Conservation (phyloP, 2,888 invertebrate genomes). For the Chymomyza procnemis region DNA sequence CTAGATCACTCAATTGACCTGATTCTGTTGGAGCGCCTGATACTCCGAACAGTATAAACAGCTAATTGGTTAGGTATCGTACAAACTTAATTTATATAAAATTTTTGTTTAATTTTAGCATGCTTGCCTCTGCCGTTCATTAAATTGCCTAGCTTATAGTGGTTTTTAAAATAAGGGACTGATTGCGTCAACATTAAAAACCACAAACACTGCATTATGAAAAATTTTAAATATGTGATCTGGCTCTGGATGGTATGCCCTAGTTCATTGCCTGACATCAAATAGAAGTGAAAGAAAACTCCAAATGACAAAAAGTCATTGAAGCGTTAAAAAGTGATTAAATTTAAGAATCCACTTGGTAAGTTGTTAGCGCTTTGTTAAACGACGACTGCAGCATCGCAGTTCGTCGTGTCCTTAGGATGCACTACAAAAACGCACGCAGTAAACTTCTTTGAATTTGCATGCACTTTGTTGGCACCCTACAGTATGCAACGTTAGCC, state of each 20-base stretch:
- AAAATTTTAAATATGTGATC: not conserved
- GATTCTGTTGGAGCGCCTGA: conserved; percentile 13
- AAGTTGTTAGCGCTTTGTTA: conserved; percentile 14
- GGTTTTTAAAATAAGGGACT: not conserved
- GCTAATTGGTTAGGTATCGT: not conserved
- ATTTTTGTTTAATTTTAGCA: not conserved
- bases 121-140: not conserved
- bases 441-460: conserved; percentile 26
- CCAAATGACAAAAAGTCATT: conserved; percentile 49
- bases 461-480: conserved; percentile 30
- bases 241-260: not conserved
- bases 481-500: conserved; percentile 12
- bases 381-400: conserved; percentile 4
- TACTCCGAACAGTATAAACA: not conserved
- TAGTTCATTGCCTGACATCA: not conserved
- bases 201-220: not conserved
- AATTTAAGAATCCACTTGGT: conserved; percentile 43
- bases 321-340: conserved; percentile 49
- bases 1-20: conserved; percentile 25
- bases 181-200: not conserved
- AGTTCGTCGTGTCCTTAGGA: conserved; percentile 9
- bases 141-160: not conserved
- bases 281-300: conserved; percentile 19
- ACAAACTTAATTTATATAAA: not conserved
- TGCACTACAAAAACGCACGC: not conserved